These are phyloP conservation scores for Rapana venosa DNA, from an alignment of 2,888 invertebrate species.

Conservation along the genomic window DNA sequence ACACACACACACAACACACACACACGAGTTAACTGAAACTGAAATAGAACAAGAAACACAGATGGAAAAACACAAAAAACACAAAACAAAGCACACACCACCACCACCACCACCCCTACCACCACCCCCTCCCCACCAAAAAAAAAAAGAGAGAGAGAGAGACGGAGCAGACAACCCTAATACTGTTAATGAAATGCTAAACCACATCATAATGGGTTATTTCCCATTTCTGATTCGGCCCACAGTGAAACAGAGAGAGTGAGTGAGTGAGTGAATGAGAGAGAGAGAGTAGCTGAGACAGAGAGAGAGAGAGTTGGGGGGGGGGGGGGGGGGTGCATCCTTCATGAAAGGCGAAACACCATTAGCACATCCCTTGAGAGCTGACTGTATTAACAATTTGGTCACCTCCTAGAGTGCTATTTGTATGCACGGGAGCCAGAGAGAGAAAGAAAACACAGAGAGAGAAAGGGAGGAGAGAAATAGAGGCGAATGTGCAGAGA, in stretches of 20 bases:
- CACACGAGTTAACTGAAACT: background rate
- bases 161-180: background rate
- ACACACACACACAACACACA: conserved; percentile 22
- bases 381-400: conserved; percentile 1
- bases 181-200: background rate
- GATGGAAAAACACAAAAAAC: background rate
- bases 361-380: background rate
- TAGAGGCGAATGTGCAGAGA: background rate
- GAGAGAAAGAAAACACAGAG: background rate
- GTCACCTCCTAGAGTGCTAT: background rate
- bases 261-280: background rate
- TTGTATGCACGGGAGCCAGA: background rate
- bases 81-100: background rate
- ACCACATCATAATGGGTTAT: conserved; percentile 8
- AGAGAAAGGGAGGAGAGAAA: background rate
- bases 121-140: background rate
- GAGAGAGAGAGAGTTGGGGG: background rate
- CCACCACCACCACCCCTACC: background rate
- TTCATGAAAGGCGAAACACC: background rate
- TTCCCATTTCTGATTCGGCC: background rate
- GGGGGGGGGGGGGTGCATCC: background rate
- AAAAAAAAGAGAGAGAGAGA: background rate
- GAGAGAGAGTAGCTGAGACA: background rate
- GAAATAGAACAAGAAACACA: background rate
- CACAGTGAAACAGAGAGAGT: background rate